These are phyloP conservation scores for Dasysyrphus albostriatus DNA, from an alignment of 2,888 invertebrate species.

Conservation along the genomic window DNA sequence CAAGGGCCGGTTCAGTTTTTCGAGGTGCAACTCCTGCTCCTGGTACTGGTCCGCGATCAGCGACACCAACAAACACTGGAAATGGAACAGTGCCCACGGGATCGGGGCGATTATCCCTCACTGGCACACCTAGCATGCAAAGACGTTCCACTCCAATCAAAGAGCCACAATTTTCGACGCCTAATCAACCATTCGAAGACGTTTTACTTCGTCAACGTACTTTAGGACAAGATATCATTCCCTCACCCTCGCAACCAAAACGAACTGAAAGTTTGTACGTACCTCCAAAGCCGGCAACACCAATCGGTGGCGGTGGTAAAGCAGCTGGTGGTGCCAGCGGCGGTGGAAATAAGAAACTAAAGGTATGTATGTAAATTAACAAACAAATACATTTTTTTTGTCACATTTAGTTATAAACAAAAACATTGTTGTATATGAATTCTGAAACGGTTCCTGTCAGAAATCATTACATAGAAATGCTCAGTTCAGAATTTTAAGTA, in stretches of 20 bases:
- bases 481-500: too few relatives aligned
- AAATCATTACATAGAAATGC: too few relatives aligned
- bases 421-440: too few relatives aligned
- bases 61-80: constrained; percentile 83
- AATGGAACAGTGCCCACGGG: constrained; percentile 88
- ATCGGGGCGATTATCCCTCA: constrained; percentile 83
- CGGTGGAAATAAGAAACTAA: constrained; percentile 83
- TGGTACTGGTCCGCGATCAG: constrained; percentile 79
- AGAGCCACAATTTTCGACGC: constrained; percentile 83
- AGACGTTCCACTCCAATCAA: constrained; percentile 82
- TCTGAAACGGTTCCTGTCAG: too few relatives aligned
- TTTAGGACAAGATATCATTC: constrained; percentile 94
- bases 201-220: constrained; percentile 91
- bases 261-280: constrained; percentile 95
- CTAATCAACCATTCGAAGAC: constrained; percentile 91
- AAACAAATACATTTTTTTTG: background rate
- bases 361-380: constrained; percentile 81
- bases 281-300: constrained; percentile 85
- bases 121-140: constrained; percentile 85
- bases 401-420: too few relatives aligned
- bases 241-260: constrained; percentile 94
- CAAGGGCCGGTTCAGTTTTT: constrained; percentile 86
- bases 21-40: constrained; percentile 84
- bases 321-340: constrained; percentile 84
- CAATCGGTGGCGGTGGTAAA: constrained; percentile 81